Base-by-base conservation (phyloP, 2,797 vertebrate genomes). In the Acanthurus tractus region DNA sequence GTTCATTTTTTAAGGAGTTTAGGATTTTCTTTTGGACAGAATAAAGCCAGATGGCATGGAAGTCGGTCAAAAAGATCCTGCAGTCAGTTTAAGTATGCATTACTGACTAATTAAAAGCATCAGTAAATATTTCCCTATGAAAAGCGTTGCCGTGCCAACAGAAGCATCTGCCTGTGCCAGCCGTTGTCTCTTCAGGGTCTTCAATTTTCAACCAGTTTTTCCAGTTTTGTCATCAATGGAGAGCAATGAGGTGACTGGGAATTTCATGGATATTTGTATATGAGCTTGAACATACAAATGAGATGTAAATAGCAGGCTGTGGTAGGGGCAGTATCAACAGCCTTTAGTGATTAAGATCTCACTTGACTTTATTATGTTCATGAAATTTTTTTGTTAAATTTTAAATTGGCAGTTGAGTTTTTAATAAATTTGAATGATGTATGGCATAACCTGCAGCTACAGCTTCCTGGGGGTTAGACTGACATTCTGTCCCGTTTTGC, bases 251-350 rank as follows among this genome's bases (percentile, higher is more conserved):
- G 13, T 23, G 17, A 46, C 40, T 34, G 55, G 52, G 3, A 79
- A 52, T 12, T 56, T 20, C 45, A 22, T 15, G 29, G 54, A 56
- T 45, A 82, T 87, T 85, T 88, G 67, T 64, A 15, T 87, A 61
- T 59, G 64, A 75, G 63, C 62, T 4, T 20, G 29, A 42, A 55
- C 25, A 90, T 72, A 61, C 87, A 90, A 89, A 90, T 86, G 76
- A 91, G 58, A 86, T 90, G 74, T 50, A 84, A 86, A 89, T 20
- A 74, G 62, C 36, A 65, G 76, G 23, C 2, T 44, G 9, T 58
- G n/a, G 15, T 38, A 62, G 8, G 23, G 40, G n/a, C 38, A 6
- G 9, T 25, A 29, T 82, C 3, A 57, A 63, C 62, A 52, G 9
- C 23, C 50, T 76, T 69, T 29, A 56, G 54, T 54, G 15, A 22